Base-by-base conservation (phyloP, 1,140 invertebrate species). In the Aphelenchoides fujianensis region DNA sequence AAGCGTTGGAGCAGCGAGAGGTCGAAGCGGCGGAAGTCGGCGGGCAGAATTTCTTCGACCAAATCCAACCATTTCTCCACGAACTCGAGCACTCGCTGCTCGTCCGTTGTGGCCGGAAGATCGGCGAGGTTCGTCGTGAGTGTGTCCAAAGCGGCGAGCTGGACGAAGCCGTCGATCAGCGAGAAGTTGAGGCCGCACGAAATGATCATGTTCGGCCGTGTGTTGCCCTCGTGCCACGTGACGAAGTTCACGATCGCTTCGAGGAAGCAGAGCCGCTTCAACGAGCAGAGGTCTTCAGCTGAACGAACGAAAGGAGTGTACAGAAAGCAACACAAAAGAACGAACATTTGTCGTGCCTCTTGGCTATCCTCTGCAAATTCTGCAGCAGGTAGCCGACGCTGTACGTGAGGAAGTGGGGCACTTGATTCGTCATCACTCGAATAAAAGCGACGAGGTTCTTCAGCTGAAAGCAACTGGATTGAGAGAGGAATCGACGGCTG, bases 381-480 rank as follows among this genome's bases (percentile, higher is more conserved):
- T 12, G 23, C 0, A 66, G 31, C 32, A 66, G 30, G 53, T 37
- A 66, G 30, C 28, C 23, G 34, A 66, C 32, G 16, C 32, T 30
- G 53, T 36, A 16, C 12, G 63, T 66, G 12, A 66, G 32, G n/a
- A 66, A 27, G 16, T 36, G 63, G 53, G 63, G 1, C 23, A 19
- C 28, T 27, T 35, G 16, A 16, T 34, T 32, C 1, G 12, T 66
- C 63, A 66, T 41, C 12, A 1, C n/a, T 34, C 63, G 16, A 32
- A n/a, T 30, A 66, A 66, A 66, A 12, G 63, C 16, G 31, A 12
- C n/a, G 1, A 35, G 0, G 31, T 66, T 66, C 32, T 37, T 36
- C 16, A 66, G 1, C 63, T 66, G 30, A 66, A 66, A 30, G 59
- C 5, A 64, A 53, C 5, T 41, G n/a, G n/a, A n/a, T n/a, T n/a